Evolutionary conservation across 2,888 invertebrate species (phyloP).

Genomic region (Vannuccia rotundouncinata): DNA sequence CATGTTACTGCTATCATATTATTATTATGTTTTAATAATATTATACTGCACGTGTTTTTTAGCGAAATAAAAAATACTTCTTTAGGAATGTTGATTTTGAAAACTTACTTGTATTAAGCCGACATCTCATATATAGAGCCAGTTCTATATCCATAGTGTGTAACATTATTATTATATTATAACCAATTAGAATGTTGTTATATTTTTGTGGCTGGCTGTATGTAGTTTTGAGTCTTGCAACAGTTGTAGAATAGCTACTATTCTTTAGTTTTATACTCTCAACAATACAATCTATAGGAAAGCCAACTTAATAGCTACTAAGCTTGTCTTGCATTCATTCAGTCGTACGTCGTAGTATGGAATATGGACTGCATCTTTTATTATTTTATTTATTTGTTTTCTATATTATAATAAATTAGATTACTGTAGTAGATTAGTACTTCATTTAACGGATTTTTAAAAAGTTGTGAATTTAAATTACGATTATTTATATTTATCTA

Average conservation of each 20-base stretch:
- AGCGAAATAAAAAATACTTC: background rate
- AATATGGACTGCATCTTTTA: constrained; percentile 11
- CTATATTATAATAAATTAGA: background rate
- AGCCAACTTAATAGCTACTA: constrained; percentile 19
- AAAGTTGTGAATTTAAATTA: no score
- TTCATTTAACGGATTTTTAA: background rate
- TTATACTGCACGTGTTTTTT: background rate
- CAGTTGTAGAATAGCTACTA: background rate
- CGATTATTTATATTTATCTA: no score
- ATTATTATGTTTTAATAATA: background rate
- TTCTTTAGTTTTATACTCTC: background rate
- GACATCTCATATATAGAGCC: background rate
- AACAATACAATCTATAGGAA: background rate
- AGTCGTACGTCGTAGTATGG: constrained; percentile 14
- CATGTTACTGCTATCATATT: background rate
- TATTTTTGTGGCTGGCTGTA: constrained; percentile 12
- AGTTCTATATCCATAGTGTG: background rate
- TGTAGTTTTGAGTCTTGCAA: constrained; percentile 5
- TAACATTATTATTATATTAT: background rate
- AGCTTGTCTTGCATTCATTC: constrained; percentile 17
- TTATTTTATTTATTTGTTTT: background rate
- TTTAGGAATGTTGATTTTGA: constrained; percentile 5
- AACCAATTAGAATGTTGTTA: background rate
- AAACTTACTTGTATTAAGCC: no score
- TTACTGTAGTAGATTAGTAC: background rate